These are phyloP conservation scores for Zaprionus ornatus DNA, from an alignment of 1,140 invertebrate species.

Conservation along the genomic window DNA sequence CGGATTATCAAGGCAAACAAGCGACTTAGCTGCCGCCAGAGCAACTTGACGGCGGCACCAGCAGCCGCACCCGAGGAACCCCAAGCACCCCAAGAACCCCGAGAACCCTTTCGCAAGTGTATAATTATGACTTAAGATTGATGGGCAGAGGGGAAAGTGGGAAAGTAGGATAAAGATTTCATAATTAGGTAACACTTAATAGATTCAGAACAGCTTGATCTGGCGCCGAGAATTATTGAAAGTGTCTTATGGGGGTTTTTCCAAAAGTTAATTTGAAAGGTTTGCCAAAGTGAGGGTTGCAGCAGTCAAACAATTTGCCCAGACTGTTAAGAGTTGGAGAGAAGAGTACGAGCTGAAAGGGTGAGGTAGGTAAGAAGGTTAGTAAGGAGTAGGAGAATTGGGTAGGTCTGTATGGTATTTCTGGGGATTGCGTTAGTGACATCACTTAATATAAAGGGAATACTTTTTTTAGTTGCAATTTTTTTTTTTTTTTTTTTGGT, in stretches of 20 bases:
- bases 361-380: too few species aligned
- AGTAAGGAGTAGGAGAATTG: too few species aligned
- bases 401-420: too few species aligned
- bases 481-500: too few species aligned
- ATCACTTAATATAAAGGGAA: too few species aligned
- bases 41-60: background rate
- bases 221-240: background rate
- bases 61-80: background rate
- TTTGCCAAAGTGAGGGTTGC: background rate
- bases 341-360: too few species aligned
- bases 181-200: conserved; percentile 18
- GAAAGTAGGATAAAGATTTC: background rate
- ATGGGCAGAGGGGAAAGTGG: background rate
- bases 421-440: too few species aligned
- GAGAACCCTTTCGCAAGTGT: conserved; percentile 13
- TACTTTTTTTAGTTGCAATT: too few species aligned
- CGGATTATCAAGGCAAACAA: conserved; percentile 78
- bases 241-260: background rate
- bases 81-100: background rate
- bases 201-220: conserved; percentile 11
- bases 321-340: too few species aligned
- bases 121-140: conserved; percentile 20
- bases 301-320: too few species aligned
- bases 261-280: too few species aligned
- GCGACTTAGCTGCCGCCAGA: conserved; percentile 39